Conservation (phyloP, 2,888 invertebrate species). For the Mesorhabditis sp. region DNA sequence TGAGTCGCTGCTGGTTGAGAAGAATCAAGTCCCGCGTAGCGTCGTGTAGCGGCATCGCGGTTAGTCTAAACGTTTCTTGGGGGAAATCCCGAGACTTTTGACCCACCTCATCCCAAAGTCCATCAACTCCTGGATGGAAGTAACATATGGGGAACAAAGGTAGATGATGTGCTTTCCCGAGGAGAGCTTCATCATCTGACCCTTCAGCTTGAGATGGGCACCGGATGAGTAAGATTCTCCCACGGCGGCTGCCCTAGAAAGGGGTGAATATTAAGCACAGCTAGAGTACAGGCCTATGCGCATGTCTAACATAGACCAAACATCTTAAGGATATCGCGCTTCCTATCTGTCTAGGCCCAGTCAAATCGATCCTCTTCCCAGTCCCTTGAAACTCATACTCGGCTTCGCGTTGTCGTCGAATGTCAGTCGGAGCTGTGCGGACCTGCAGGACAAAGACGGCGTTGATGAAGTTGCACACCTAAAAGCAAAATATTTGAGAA, state of each 20-base stretch:
- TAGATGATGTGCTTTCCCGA: conserved; percentile 45
- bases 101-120: conserved; percentile 47
- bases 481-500: not conserved
- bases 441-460: conserved; percentile 56
- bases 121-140: conserved; percentile 50
- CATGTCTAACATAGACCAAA: too few relatives aligned
- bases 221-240: conserved; percentile 14
- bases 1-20: conserved; percentile 53
- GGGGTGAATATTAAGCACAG: too few relatives aligned
- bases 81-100: not conserved
- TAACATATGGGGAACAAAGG: conserved; percentile 55
- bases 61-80: not conserved
- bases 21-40: conserved; percentile 56
- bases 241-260: conserved; percentile 14
- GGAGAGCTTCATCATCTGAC: conserved; percentile 52
- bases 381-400: conserved; percentile 6
- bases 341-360: conserved; percentile 14
- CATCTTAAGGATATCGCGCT: too few relatives aligned
- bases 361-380: conserved; percentile 17
- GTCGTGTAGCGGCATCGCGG: conserved; percentile 55
- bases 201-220: conserved; percentile 46
- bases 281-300: too few relatives aligned
- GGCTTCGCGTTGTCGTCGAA: conserved; percentile 17
- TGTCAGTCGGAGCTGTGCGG: conserved; percentile 31
- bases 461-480: conserved; percentile 53